Base-by-base conservation (phyloP, 2,797 vertebrate species). In the Melanotaenia pygmaea region DNA sequence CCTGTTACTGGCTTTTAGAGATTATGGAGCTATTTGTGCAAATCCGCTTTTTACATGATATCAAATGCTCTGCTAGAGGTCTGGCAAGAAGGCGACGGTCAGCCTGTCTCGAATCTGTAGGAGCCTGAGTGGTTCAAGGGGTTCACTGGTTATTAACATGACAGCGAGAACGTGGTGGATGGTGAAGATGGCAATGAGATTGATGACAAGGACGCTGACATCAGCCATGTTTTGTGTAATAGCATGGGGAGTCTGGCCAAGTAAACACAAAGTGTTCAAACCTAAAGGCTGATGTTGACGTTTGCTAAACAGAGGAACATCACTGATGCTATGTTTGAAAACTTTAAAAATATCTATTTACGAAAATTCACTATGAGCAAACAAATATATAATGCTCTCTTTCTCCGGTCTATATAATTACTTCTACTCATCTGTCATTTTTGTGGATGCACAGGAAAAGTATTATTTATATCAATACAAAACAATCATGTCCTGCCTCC, bases 11-110 rank as follows among this genome's bases (percentile, higher is more conserved):
- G 76, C 81, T 86, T 83, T 82, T 79, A 85, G 90, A 89, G 82
- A 85, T 91, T 89, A 93, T 74, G 82, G 88, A 89, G 83, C 83
- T 90, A 78, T 84, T 90, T 90, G 84, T 79, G 85, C 77, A 86
- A 93, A 93, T 90, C 93, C 83, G 85, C 81, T 89, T 91, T 91
- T 92, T 92, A 86, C 84, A 85, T 92, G 90, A 86, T 88, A 88
- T 90, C 79, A 82, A 90, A 86, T 87, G 83, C 80, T 73, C 69
- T 28, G 76, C 74, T 73, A 88, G 79, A 79, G 75, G 88, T 86
- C 68, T 79, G 85, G 74, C 75, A 59, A 66, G 73, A 69, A 34
- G 74, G 77, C 85, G 74, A 76, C 88, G 59, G 69, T 79, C 80
- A 80, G 84, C 51, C 78, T 68, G 80, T 72, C 80, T 28, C 40